Base-by-base conservation (phyloP, 92 coral and sea anemone genomes). In the Phymanthus crucifer region DNA sequence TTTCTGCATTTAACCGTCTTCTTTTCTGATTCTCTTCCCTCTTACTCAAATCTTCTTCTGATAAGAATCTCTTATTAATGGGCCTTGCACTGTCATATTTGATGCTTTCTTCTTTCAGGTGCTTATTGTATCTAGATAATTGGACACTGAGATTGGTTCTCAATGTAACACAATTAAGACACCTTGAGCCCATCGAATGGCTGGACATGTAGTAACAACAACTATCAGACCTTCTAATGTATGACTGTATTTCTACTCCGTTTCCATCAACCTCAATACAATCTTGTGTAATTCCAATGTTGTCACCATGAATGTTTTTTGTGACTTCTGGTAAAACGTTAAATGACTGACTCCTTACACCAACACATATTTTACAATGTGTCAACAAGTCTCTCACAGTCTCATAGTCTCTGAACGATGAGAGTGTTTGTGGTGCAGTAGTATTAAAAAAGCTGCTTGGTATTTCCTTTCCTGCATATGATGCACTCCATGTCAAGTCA, bases 1-100 rank as follows among this genome's bases (percentile, higher is more conserved):
- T 83, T 24, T 83, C 91, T 9, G 88, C 85, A 78, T 75, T 88
- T 24, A 79, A 48, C 46, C 85, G 52, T 66, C 82, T 48, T 45
- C 73, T 83, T 29, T 77, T 76, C 46, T 79, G 78, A 23, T 88
- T 87, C 29, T 67, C 32, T 6, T 88, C 74, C 21, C 85, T 71
- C 66, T 50, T 18, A 24, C 52, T 37, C 40, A 66, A 69, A 14
- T 88, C 78, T 70, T 64, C 70, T 1, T 78, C 82, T 48, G 68
- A 32, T 23, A 85, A 48, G 71, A 79, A 80, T 34, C 88, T 17
- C 72, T 82, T 68, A 58, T 85, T 78, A 4, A 67, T 31, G n/a
- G 3, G 23, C 73, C 33, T 74, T 75, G 66, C 38, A 32, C 57
- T 66, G 16, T 9, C n/a, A 16, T 32, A 6, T 61, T 11, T 27